Base-by-base conservation (phyloP, 2,888 invertebrate genomes). In the Caenorhabditis macrosperma region DNA sequence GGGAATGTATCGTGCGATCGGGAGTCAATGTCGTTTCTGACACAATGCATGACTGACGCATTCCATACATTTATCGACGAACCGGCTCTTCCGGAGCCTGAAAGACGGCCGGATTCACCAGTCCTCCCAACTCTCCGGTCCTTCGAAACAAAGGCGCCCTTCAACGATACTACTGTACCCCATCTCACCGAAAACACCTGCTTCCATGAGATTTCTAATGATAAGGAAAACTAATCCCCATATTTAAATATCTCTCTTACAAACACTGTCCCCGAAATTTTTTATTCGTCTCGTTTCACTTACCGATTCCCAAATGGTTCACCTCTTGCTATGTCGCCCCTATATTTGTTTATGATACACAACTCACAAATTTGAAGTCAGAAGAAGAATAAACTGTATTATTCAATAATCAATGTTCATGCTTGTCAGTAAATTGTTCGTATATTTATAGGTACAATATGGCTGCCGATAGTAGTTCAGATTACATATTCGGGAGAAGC, bases 141-240 rank as follows among this genome's bases (percentile, higher is more conserved):
- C 22, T 26, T 33, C 9, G 7, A 24, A 24, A 59, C 22, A n/a
- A 41, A 17, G 22, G 35, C 38, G 2, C n/a, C 9, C 22, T 17
- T 35, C 17, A 57, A 30, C 22, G 17, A 33, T 7, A 33, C 33
- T 33, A 33, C 33, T 33, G 6, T 10, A 33, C 33, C 33, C 33
- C 33, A 33, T 33, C 33, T 17, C 15, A 28, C 20, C 60, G 10
- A 46, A 28, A 60, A 24, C 20, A 44, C 60, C 15, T 24, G 35
- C 22, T 35, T 44, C 26, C 41, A 15, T 20, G 26, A 10, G 10
- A 46, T 20, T 26, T 33, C 28, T 44, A 24, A 46, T 48, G 61
- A 48, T 48, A 63, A 63, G 38, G 24, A 63, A 22, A 44, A 41
- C 46, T 60, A 60, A 60, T 60, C 44, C 38, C 38, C n/a, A 57